phyloP scores from a whole-genome alignment of 2,113 vertebrate species.

The Actinemys pallida region DNA sequence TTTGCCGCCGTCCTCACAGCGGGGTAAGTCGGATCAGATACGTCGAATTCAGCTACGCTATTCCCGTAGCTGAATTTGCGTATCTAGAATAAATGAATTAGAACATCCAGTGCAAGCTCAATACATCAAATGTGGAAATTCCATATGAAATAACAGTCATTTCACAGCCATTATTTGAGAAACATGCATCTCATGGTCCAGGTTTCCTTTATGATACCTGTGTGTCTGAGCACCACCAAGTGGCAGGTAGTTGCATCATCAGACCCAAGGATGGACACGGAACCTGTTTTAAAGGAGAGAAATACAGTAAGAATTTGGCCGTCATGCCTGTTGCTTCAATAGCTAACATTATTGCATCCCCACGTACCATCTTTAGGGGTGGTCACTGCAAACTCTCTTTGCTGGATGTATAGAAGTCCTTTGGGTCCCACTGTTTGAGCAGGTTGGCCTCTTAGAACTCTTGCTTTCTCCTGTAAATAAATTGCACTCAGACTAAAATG shows the following conservation, averaged over 20 bases:
- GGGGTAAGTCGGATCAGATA: no score
- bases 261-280: conserved; percentile 92
- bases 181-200: not conserved
- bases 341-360: not conserved
- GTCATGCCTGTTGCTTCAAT: rapidly evolving
- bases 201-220: conserved; percentile 82
- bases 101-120: not conserved
- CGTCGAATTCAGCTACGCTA: no score
- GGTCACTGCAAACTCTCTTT: conserved; percentile 94
- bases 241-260: conserved; percentile 98
- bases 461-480: conserved; percentile 89
- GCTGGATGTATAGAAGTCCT: conserved; percentile 93
- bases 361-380: conserved; percentile 91
- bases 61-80: no score
- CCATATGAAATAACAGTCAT: not conserved
- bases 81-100: not conserved
- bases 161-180: not conserved
- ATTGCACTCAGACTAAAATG: conserved; percentile 62
- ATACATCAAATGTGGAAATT: not conserved
- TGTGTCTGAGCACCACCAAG: conserved; percentile 93
- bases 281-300: conserved; percentile 81
- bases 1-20: no score
- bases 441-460: conserved; percentile 85
- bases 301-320: conserved; percentile 34
- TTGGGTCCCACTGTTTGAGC: conserved; percentile 86